Evolutionary conservation across 2,113 vertebrate species (phyloP), one percentile per base, ranked within the genome.

Genomic region (Calyptommatus sinebrachiatus): DNA sequence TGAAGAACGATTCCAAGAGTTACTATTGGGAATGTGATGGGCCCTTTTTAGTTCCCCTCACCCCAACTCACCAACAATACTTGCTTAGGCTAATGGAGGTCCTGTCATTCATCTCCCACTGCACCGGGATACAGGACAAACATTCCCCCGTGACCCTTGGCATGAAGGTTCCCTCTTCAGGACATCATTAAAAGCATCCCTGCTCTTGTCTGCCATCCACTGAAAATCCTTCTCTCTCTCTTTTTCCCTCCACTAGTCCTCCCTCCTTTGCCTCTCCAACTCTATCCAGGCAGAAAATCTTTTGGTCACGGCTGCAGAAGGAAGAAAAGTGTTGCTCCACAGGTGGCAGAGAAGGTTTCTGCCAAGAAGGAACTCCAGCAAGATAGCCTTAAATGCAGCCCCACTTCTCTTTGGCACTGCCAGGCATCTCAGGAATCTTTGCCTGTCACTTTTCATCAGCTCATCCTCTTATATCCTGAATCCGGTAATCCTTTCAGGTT

Each of bases 41-140:
- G 89, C 89, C 93, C 90, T 96, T 26, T 69, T 31, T 31, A 28
- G n/a, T 29, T 14, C 65, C 53, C 53, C 77, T 21, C 41, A 4
- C 50, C 53, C 2, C 28, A 41, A 31, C 24, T 21, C 93, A 95
- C 93, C 94, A 83, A 82, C 94, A 86, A 80, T 95, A 96, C 95
- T 97, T 95, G 92, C 95, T 97, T 97, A 97, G 95, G 96, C 96
- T 97, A 97, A 96, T 97, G 95, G 95, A 96, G 97, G 94, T 95
- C 95, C 96, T 96, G 95, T 96, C 96, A 97, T 98, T 98, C 97
- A 97, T 93, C 89, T 88, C 91, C 87, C 93, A 94, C 92, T 91
- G 92, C 94, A 93, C 96, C 87, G 90, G 96, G 96, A 97, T 94
- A 98, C 96, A 84, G 94, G 90, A 95, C 96, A 98, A 99, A 98